Conservation (phyloP, 2,888 invertebrate genomes). For the Epinotia brunnichana region DNA sequence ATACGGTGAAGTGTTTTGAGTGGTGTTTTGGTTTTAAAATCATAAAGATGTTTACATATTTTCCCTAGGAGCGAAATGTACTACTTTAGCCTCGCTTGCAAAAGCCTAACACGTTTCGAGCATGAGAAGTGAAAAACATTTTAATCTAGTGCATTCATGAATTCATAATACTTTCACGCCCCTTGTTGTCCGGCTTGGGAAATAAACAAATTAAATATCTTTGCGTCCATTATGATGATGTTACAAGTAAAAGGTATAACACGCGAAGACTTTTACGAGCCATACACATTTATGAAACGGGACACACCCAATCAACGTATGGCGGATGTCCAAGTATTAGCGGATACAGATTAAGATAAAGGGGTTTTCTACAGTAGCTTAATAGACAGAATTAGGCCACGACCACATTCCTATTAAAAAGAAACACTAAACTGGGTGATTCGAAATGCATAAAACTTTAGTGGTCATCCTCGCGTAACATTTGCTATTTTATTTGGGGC, state of each 20-base stretch:
- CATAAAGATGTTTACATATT: too few species aligned
- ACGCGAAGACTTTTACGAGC: constrained; percentile 39
- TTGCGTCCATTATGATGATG: not conserved
- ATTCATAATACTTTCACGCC: too few species aligned
- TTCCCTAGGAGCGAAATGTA: too few species aligned
- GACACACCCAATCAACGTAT: constrained; percentile 45
- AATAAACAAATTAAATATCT: too few species aligned
- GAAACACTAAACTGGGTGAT: not conserved
- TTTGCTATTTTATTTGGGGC: not conserved
- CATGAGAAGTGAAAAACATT: too few species aligned
- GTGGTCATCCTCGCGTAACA: not conserved
- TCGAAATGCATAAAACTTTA: not conserved
- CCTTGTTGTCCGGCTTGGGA: too few species aligned
- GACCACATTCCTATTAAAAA: not conserved
- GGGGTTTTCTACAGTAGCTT: constrained; percentile 8
- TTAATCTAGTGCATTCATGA: too few species aligned
- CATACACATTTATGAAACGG: constrained; percentile 26
- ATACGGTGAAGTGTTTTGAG: too few species aligned
- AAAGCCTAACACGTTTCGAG: too few species aligned
- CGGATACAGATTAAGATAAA: constrained; percentile 13
- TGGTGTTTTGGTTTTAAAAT: too few species aligned
- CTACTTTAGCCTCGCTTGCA: too few species aligned
- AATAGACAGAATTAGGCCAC: not conserved
- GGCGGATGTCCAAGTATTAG: constrained; percentile 46
- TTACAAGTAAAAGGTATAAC: constrained; percentile 30